Conservation (phyloP, 2,113 vertebrate species). For the Vulpes lagopus region DNA sequence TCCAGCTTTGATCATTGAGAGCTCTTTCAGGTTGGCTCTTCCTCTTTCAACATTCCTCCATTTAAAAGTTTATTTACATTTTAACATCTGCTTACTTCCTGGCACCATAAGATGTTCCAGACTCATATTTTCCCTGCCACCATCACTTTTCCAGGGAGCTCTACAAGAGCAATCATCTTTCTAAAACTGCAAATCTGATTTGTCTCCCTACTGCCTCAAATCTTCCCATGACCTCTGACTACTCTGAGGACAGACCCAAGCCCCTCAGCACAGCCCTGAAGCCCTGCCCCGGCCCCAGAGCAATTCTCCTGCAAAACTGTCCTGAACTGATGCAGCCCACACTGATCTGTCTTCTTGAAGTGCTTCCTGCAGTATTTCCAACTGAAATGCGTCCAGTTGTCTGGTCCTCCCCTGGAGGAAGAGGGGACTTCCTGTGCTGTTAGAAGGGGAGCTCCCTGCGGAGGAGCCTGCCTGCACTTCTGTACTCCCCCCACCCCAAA, state of each 20-base stretch:
- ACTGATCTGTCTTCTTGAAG: neutral
- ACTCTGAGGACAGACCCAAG: neutral
- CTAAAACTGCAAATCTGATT: constrained; percentile 23
- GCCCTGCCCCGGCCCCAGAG: neutral
- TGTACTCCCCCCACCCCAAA: neutral
- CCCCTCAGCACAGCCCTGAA: neutral
- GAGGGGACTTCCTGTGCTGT: neutral
- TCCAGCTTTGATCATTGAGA: neutral
- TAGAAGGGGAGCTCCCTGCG: neutral
- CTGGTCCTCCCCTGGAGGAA: neutral
- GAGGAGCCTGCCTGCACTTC: neutral
- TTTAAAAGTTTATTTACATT: neutral
- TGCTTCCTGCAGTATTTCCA: neutral
- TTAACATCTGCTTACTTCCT: neutral
- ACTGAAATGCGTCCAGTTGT: neutral
- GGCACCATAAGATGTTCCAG: neutral
- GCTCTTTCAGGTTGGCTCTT: neutral
- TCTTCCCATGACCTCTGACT: neutral
- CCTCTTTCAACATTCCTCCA: neutral
- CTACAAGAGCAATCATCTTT: neutral
- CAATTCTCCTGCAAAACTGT: neutral
- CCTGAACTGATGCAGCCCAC: neutral
- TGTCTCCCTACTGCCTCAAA: neutral
- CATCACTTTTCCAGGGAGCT: constrained; percentile 40
- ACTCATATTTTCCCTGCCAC: neutral